phyloP scores from a whole-genome alignment of 2,797 vertebrate genomes.

The Xiphophorus birchmanni region DNA sequence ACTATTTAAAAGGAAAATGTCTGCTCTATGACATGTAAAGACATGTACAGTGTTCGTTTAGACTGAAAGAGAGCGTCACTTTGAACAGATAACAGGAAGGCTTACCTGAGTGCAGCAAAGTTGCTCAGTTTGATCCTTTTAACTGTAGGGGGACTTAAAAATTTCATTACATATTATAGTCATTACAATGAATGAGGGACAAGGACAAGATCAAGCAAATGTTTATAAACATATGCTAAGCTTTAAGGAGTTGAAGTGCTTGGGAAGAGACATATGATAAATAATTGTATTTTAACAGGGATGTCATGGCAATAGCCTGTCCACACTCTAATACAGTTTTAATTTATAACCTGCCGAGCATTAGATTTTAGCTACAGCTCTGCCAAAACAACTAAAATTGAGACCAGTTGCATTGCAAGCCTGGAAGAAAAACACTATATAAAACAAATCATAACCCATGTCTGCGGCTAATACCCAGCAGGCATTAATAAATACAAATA shows the following conservation, averaged over 20 bases:
- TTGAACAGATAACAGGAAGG: neutral
- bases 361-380: neutral
- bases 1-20: neutral
- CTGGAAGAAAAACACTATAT: constrained; percentile 8
- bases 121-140: neutral
- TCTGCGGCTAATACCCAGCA: constrained; percentile 13
- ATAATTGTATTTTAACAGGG: neutral
- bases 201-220: neutral
- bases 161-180: neutral
- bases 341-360: neutral
- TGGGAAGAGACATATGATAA: neutral
- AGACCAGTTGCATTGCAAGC: constrained; percentile 10
- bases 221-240: neutral
- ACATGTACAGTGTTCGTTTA: neutral
- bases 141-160: neutral
- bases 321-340: neutral
- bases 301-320: neutral
- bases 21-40: neutral
- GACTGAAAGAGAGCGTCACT: neutral
- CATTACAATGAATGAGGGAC: neutral
- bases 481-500: constrained; percentile 20
- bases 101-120: neutral
- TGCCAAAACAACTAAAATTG: constrained; percentile 2
- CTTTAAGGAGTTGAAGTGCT: neutral
- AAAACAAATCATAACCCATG: constrained; percentile 23